phyloP scores from a whole-genome alignment of 2,797 vertebrate species.

The Morelia viridis region DNA sequence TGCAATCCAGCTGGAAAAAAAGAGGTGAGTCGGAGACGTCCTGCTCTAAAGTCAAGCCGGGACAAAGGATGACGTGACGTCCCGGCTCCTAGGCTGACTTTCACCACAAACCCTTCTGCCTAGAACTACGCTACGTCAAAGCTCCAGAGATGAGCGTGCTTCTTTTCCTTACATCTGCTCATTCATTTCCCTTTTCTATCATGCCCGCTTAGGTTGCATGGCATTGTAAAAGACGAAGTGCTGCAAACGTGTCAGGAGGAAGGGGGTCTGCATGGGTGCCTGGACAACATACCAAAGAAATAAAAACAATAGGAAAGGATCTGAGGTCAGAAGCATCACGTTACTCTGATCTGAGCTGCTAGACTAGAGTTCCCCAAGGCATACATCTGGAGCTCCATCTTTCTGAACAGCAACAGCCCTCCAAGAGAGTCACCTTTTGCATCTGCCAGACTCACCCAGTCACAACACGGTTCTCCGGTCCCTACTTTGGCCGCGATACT shows the following conservation, averaged over 20 bases:
- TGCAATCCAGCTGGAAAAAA: neutral
- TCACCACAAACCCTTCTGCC: neutral
- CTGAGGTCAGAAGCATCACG: no score
- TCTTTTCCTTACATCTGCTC: neutral
- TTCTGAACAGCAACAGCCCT: neutral
- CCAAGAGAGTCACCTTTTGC: no score
- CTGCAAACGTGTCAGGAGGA: neutral
- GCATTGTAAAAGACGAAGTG: neutral
- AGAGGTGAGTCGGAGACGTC: neutral
- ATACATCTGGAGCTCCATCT: neutral
- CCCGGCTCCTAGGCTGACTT: neutral
- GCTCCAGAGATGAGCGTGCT: no score
- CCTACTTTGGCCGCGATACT: constrained; percentile 95
- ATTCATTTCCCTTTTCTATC: neutral
- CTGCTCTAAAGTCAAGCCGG: neutral
- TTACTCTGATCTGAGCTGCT: neutral
- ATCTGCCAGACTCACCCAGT: constrained; percentile 84
- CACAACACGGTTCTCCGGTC: constrained; percentile 94
- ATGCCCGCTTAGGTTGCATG: neutral
- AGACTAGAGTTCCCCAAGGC: neutral
- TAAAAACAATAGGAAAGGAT: neutral
- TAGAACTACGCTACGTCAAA: neutral
- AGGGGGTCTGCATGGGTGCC: neutral
- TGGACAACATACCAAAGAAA: no score
- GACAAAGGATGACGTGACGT: no score